Base-by-base conservation (phyloP, 1,140 invertebrate species). In the Marisa cornuarietis region DNA sequence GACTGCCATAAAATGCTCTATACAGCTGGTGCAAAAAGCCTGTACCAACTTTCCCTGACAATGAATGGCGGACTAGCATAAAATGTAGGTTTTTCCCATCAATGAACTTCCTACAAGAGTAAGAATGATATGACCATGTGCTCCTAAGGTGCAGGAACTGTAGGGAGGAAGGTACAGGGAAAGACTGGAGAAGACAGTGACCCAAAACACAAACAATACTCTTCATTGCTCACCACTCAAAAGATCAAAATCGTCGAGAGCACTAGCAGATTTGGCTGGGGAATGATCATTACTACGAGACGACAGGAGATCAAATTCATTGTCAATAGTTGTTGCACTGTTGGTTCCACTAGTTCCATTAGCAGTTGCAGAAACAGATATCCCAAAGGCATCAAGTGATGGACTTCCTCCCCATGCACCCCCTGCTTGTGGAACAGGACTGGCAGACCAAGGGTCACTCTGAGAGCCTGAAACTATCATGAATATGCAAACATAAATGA, bases 261-360 rank as follows among this genome's bases (percentile, higher is more conserved):
- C 77, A 11, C 61, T 61, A 71, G 26, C 79, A 58, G 75, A 65
- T 42, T 86, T 86, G 54, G 83, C 82, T n/a, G 86, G 86, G 74
- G 84, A 86, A 74, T 63, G 78, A 65, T 82, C 82, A 16, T 81
- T 78, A 68, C 83, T 85, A 42, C 88, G 82, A 20, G 84, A 81
- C 79, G 87, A 85, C 58, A 89, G 71, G 65, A 89, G 68, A 79
- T 89, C 88, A 87, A 89, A 89, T 58, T 82, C 88, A 81, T 86
- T 86, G 77, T 89, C 88, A 10, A 88, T 84, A 63, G 68, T 83
- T 78, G 83, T 83, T 26, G 69, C 69, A 20, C 71, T 77, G 71
- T 84, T 82, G 18, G 75, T 79, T 24, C 68, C 72, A 9, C 61
- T 66, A 24, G 76, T 79, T 18, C 85, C 87, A 76, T 87, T 88